A percentile compares a stretch with the other conserved stretches of the same genome.
Conservation (phyloP, 2,113 vertebrate genomes). For the Pomatostomus ruficeps region DNA sequence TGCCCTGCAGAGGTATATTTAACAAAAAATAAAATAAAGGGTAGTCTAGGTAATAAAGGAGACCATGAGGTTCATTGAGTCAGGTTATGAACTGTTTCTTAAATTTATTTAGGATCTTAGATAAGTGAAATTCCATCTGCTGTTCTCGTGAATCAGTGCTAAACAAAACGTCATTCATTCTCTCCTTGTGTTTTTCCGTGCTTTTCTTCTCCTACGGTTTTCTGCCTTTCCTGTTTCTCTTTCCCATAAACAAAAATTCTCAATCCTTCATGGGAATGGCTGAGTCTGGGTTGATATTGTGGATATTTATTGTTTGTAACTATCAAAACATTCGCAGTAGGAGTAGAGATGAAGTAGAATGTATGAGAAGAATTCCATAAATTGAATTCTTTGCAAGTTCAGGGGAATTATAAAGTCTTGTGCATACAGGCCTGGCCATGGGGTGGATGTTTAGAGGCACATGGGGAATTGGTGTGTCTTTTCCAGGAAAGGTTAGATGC, state of each 20-base stretch:
- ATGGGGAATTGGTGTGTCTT: not conserved
- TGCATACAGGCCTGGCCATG: not conserved
- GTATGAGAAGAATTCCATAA: slow-evolving; percentile 7
- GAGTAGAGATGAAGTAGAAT: not conserved
- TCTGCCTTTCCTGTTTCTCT: not conserved
- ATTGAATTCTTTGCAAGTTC: not conserved
- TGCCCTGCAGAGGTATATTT: slow-evolving; percentile 84
- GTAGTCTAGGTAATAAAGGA: slow-evolving; percentile 71
- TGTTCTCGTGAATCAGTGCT: slow-evolving; percentile 14
- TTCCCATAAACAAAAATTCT: not conserved
- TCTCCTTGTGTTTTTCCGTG: not conserved
- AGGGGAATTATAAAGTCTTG: not conserved
- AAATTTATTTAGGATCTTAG: slow-evolving; percentile 36
- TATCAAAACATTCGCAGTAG: not conserved
- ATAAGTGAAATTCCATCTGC: slow-evolving; percentile 20
- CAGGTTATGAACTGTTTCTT: slow-evolving; percentile 55
- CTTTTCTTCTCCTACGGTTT: not conserved
- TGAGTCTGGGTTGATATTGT: slow-evolving; percentile 9
- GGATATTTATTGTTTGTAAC: not conserved
- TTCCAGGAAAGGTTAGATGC: not conserved
- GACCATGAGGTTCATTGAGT: slow-evolving; percentile 64
- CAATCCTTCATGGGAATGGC: not conserved
- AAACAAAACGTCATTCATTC: not conserved
- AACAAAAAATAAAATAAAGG: slow-evolving; percentile 66
- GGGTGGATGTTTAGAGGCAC: not conserved